Base-by-base conservation (phyloP, 2,888 invertebrate species). In the Euclidia mi region DNA sequence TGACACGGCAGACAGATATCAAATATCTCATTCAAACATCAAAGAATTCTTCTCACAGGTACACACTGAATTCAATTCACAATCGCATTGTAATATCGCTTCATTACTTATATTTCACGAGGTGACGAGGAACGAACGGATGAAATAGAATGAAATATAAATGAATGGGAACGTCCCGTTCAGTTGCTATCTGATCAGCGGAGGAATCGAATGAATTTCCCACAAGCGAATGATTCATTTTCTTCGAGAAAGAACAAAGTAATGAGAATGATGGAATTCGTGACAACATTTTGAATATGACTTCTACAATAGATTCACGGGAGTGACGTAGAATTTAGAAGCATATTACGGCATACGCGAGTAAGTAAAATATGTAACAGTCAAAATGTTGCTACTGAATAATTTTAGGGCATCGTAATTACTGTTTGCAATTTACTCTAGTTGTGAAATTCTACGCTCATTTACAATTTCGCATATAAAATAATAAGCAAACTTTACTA, bases 131-230 rank as follows among this genome's bases (percentile, higher is more conserved):
- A 56, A 43, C 37, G 38, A n/a, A 65, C 32, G 59, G 40, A 38
- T 46, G 42, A 55, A 63, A 69, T 47, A 53, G 45, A 63, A 68
- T 68, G 45, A 61, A 65, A 70, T 62, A 62, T 50, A 62, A 71
- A 68, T 68, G 71, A 73, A 58, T 48, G 58, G 52, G 58, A 51
- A 41, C 62, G 59, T 53, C 41, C 45, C 61, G 43, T 61, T 59
- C 70, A 66, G 76, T 64, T 76, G 72, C 57, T 79, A 76, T 76
- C 75, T 63, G 69, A 65, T 65, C 59, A 60, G 56, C 64, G 62
- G 59, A 52, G 59, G 71, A 77, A 80, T 73, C 65, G 78, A 83
- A 82, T 78, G 77, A 82, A 76, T 80, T 79, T 69, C 49, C 53
- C 51, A 41, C 61, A 56, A 56, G 60, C 63, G 61, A 65, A 65